A percentile compares a stretch with the other conserved stretches of the same genome.
Evolutionary conservation across 2,797 vertebrate species (phyloP).

Genomic region (Xiphorhynchus erythropygius): DNA sequence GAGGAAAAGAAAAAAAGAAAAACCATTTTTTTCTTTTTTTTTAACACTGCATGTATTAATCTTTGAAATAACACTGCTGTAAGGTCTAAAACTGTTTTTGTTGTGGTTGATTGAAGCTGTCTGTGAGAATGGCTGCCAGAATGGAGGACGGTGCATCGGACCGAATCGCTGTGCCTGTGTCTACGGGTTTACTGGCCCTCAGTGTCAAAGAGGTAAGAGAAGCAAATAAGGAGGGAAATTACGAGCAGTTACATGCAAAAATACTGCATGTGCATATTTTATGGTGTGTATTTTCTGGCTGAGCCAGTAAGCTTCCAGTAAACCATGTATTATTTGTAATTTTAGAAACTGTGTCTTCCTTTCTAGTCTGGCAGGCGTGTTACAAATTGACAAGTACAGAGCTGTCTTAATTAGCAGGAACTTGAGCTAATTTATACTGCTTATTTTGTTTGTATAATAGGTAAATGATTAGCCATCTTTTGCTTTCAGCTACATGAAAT

Average conservation of each 20-base stretch:
- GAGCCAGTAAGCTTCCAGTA: not conserved
- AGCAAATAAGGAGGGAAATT: not conserved
- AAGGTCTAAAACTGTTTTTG: not conserved
- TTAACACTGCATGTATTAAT: rapidly evolving
- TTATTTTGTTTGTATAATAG: not conserved
- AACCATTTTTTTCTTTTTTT: not conserved
- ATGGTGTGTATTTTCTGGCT: not conserved
- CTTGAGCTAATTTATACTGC: not conserved
- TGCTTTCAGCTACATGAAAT: not conserved
- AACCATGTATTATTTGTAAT: not conserved
- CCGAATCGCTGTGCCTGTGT: conserved; percentile 90
- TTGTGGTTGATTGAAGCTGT: conserved; percentile 75
- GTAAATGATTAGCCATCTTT: not conserved
- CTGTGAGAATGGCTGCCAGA: conserved; percentile 89
- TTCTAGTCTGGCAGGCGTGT: not conserved
- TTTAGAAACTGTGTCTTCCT: not conserved
- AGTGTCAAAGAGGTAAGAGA: conserved; percentile 89
- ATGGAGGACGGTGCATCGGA: conserved; percentile 88
- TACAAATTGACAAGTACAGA: not conserved
- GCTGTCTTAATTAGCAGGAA: not conserved
- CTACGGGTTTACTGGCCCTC: conserved; percentile 91
- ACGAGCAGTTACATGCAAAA: not conserved
- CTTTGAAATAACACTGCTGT: not conserved
- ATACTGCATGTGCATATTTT: not conserved
- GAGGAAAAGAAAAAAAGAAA: not conserved